Percentiles rank a stretch among this genome's conserved stretches.
Evolutionary conservation across 2,113 vertebrate genomes (phyloP).

Genomic region (Leptocoma aspasia): DNA sequence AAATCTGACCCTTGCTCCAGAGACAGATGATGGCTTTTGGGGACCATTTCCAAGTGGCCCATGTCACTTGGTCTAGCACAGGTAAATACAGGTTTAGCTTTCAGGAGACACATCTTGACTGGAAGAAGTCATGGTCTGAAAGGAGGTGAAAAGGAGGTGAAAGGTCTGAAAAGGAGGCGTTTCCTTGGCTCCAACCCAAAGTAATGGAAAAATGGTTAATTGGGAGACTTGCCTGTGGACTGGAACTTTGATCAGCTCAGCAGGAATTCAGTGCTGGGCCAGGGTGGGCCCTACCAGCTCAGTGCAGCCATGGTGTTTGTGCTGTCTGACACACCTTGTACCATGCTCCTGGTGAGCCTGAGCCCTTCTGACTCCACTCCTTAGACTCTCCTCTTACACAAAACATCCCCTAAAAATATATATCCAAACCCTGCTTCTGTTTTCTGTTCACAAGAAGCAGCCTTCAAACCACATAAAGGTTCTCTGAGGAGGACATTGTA

Average conservation of each 20-base stretch:
- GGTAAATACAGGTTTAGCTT: background rate
- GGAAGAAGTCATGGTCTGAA: background rate
- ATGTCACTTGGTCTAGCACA: background rate
- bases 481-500: background rate
- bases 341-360: rapidly evolving
- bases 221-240: background rate
- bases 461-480: background rate
- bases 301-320: background rate
- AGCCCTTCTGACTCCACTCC: background rate
- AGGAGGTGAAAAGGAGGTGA: background rate
- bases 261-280: background rate
- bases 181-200: background rate
- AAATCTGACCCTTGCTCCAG: background rate
- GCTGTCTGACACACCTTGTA: background rate
- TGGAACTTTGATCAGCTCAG: background rate
- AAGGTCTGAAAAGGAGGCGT: background rate
- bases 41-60: background rate
- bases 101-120: background rate
- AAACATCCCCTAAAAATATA: background rate
- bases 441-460: background rate
- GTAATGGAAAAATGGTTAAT: background rate
- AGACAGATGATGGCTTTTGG: background rate
- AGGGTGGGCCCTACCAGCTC: background rate
- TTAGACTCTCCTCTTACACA: background rate
- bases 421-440: background rate